Percentiles rank a stretch among this genome's conserved stretches.
These are phyloP conservation scores for Diaprepes abbreviatus DNA, from an alignment of 2,888 invertebrate species.

Conservation along the genomic window DNA sequence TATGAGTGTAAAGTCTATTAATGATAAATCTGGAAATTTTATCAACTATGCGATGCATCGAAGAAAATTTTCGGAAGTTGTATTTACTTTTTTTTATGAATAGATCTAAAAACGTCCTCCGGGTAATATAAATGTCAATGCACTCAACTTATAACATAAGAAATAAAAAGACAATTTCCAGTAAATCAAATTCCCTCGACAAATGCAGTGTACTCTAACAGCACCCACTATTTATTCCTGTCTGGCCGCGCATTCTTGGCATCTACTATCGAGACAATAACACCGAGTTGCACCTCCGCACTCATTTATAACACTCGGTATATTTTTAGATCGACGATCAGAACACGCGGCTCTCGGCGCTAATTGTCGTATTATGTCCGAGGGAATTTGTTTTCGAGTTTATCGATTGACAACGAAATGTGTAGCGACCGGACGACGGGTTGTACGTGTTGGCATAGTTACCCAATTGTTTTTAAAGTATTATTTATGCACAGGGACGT, in stretches of 20 bases:
- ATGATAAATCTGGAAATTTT: no score
- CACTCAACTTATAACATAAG: constrained; percentile 21
- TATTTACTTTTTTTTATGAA: no score
- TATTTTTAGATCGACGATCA: constrained; percentile 59
- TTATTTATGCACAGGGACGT: no score
- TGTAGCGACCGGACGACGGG: neutral
- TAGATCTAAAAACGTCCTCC: no score
- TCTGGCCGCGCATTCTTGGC: constrained; percentile 49
- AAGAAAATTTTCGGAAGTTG: no score
- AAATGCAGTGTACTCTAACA: constrained; percentile 41
- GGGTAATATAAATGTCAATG: constrained; percentile 34
- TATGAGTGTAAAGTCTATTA: no score
- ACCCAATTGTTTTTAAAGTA: neutral
- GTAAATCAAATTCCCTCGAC: constrained; percentile 45
- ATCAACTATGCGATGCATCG: no score
- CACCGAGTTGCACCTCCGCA: constrained; percentile 60
- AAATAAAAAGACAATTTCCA: constrained; percentile 41
- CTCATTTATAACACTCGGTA: constrained; percentile 58
- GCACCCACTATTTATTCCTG: constrained; percentile 49
- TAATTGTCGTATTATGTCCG: constrained; percentile 50
- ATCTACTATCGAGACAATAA: constrained; percentile 58
- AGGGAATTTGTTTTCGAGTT: constrained; percentile 35
- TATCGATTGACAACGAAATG: constrained; percentile 27
- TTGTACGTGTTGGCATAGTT: neutral
- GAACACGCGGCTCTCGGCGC: constrained; percentile 46